Base-by-base conservation (phyloP, 2,888 invertebrate genomes). In the Silvanus unidentatus region DNA sequence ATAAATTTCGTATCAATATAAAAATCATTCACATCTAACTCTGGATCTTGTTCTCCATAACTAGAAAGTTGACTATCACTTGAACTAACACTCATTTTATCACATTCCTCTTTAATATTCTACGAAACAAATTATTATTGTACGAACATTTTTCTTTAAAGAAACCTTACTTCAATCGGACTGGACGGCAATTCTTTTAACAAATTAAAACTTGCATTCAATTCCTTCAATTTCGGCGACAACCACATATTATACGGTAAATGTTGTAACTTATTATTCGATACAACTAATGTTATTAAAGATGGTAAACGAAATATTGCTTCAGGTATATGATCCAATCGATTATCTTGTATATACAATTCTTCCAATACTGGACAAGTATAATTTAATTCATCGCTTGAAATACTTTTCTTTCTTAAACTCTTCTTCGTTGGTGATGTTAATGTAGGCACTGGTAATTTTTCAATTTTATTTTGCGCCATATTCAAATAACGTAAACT, bases 301-400 rank as follows among this genome's bases (percentile, higher is more conserved):
- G 82, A 74, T 0, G 92, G 88, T 42, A 97, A 76, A 3, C 79
- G 77, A 75, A 96, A 95, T 16, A 97, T 73, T 42, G 84, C 84
- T 2, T 84, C 78, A 0, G 96, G 94, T 9, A 98, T 71, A 42
- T 79, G 77, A 52, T 89, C 88, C 28, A 99, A 72, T 2, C 91
- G 80, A 71, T 95, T 95, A 69, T 96, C 91, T 72, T 91, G 88
- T n/a, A 98, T 66, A 63, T 90, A 90, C 22, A 98, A 71, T 65
- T 96, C 96, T 62, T 95, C 94, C 44, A 97, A 71, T 36, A 86
- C 83, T 0, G 91, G 89, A 58, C 87, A 86, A 3, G 77, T 77
- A 63, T 87, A 83, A 11, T 77, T 76, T 40, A 60, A 56, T 12
- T 58, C 56, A 40, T 64, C 64, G 47, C 44, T 61, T n/a, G 45